Percentiles rank a stretch among this genome's conserved stretches.
phyloP scores from a whole-genome alignment of 2,888 invertebrate genomes.

The Zygogramma bicolorata region DNA sequence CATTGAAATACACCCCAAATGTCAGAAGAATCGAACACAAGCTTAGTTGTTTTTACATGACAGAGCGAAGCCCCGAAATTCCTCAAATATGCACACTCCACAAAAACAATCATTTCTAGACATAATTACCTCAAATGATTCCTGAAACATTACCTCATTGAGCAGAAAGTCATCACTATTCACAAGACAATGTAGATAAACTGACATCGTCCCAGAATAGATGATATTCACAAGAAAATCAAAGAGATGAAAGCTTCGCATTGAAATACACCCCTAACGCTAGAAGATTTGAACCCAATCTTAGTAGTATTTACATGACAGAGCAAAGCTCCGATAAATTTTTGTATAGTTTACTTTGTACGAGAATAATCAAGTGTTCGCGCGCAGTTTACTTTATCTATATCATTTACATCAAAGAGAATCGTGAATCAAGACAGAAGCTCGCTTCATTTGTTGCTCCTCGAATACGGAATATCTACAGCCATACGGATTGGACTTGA shows the following conservation, averaged over 20 bases:
- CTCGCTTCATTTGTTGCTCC: neutral
- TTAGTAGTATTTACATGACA: constrained; percentile 8
- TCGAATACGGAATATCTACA: neutral
- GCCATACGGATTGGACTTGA: neutral
- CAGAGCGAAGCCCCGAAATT: neutral
- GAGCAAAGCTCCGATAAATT: neutral
- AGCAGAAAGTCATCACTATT: neutral
- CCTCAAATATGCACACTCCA: no score
- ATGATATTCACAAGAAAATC: neutral
- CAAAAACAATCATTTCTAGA: no score
- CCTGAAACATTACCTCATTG: no score
- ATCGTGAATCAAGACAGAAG: constrained; percentile 10
- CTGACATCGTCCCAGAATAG: neutral
- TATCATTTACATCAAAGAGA: constrained; percentile 21
- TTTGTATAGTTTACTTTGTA: constrained; percentile 1
- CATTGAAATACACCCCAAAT: constrained; percentile 5
- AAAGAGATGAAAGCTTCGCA: constrained; percentile 11
- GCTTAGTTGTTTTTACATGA: constrained; percentile 9
- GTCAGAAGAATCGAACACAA: neutral
- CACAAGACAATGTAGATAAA: neutral
- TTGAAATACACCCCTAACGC: neutral
- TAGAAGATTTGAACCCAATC: constrained; percentile 7
- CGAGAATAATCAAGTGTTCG: constrained; percentile 8
- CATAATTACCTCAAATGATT: no score
- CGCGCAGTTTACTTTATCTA: constrained; percentile 10